Percentiles rank a stretch among this genome's conserved stretches.
Conservation (phyloP, 2,888 invertebrate genomes). For the Caenorhabditis afra region DNA sequence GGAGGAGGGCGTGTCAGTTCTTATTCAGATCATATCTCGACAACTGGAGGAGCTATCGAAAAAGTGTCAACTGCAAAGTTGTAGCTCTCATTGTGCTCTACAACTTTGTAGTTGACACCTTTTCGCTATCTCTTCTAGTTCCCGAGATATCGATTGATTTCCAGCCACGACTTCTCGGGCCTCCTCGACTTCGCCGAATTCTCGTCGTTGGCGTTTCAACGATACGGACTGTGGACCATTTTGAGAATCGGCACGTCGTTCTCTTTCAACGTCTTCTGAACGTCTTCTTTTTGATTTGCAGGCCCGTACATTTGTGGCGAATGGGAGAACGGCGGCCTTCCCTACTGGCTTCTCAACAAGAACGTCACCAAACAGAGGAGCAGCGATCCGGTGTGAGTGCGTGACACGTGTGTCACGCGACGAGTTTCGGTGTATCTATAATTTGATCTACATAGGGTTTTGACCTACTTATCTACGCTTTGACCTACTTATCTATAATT, state of each 20-base stretch:
- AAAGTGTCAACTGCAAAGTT: too few species aligned
- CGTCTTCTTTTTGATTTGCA: not conserved
- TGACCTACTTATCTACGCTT: too few species aligned
- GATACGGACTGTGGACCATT: slow-evolving; percentile 53
- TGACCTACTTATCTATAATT: too few species aligned
- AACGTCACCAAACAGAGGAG: slow-evolving; percentile 68
- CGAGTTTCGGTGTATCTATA: slow-evolving; percentile 74
- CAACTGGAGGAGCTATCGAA: too few species aligned
- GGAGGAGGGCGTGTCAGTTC: slow-evolving; percentile 60
- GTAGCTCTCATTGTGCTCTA: too few species aligned
- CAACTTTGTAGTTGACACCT: too few species aligned
- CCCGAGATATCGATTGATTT: not conserved
- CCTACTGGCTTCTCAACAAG: slow-evolving; percentile 74
- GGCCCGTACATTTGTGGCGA: slow-evolving; percentile 79
- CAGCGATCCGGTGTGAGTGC: slow-evolving; percentile 65
- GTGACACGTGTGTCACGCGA: too few species aligned
- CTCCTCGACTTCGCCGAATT: slow-evolving; percentile 72
- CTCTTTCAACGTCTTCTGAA: too few species aligned
- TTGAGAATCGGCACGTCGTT: slow-evolving; percentile 41
- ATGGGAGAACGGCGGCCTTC: slow-evolving; percentile 76
- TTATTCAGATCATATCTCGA: too few species aligned
- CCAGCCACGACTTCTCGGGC: slow-evolving; percentile 60
- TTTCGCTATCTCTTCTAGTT: too few species aligned
- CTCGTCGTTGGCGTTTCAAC: slow-evolving; percentile 60
- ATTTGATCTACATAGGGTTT: too few species aligned